These are phyloP conservation scores for Tenodera sinensis DNA, from an alignment of 2,888 invertebrate species.

Conservation along the genomic window DNA sequence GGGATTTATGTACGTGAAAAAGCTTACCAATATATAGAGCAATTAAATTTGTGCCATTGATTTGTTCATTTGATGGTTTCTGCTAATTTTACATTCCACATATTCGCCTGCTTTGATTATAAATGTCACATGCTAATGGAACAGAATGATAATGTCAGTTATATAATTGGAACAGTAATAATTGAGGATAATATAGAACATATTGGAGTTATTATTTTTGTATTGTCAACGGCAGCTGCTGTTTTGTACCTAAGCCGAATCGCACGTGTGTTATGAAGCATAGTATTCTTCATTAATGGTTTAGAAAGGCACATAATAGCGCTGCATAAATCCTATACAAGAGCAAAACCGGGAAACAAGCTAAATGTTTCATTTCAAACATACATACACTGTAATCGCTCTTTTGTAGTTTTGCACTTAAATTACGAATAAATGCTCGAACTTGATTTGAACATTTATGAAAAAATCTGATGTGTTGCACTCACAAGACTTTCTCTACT, in stretches of 20 bases:
- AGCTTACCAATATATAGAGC: not conserved
- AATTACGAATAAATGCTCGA: too few relatives aligned
- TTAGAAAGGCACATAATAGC: too few relatives aligned
- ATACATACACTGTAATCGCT: too few relatives aligned
- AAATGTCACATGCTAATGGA: not conserved
- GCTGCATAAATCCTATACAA: too few relatives aligned
- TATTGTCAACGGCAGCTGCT: not conserved
- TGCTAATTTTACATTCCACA: not conserved
- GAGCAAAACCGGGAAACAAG: too few relatives aligned
- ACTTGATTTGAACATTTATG: too few relatives aligned
- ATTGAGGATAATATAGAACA: not conserved
- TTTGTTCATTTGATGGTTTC: not conserved
- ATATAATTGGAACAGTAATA: not conserved
- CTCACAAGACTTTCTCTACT: too few relatives aligned
- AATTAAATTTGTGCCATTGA: not conserved
- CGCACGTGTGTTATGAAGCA: too few relatives aligned
- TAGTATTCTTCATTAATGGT: too few relatives aligned
- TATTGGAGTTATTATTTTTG: not conserved
- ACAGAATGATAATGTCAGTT: not conserved
- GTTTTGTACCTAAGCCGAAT: not conserved
- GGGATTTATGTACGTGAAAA: not conserved
- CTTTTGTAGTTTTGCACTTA: too few relatives aligned
- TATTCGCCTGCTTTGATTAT: not conserved
- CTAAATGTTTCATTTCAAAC: too few relatives aligned
- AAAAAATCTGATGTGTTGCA: too few relatives aligned